Evolutionary conservation across 2,797 vertebrate genomes (phyloP), one percentile per base, ranked within the genome.

Genomic region (Sebastes umbrosus): DNA sequence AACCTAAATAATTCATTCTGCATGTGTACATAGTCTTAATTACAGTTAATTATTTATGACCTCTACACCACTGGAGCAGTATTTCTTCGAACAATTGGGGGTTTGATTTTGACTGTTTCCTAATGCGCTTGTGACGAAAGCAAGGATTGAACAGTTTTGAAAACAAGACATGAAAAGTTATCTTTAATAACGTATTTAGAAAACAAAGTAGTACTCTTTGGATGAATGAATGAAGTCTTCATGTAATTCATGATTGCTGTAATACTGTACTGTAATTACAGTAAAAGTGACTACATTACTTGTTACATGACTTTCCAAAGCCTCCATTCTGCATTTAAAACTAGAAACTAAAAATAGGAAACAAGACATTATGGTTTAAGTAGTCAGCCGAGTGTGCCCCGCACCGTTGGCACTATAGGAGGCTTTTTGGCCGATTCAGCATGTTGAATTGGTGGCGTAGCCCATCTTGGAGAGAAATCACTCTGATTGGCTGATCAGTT

Each of bases 11-110:
- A 94, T 94, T 93, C 8, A 94, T 94, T 87, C 87, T 90, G 91
- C 87, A 90, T 92, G 92, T 95, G 91, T 93, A 93, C 91, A 90
- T 92, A 92, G 84, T 90, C 93, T 94, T 94, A 95, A 95, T 95
- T 95, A 92, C 84, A 82, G 86, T 94, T 91, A 91, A 94, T 94
- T 94, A 95, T 94, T 94, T 82, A 95, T 90, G 83, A 69, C 25
- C 73, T 67, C 77, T 89, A 84, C 84, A 90, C 69, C 80, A 89
- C 76, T 78, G 69, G 72, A 88, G 86, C 80, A 59, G 75, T 78
- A 82, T 83, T 92, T 86, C 81, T 90, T 74, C 59, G 6, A 73
- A 60, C 84, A 90, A 88, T 90, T 80, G 77, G 43, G 55, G 46
- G 73, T 39, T 75, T 77, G 69, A 81, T 83, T 85, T 89, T 86